Base-by-base conservation (phyloP, 2,113 vertebrate species). In the Xenus cinereus region DNA sequence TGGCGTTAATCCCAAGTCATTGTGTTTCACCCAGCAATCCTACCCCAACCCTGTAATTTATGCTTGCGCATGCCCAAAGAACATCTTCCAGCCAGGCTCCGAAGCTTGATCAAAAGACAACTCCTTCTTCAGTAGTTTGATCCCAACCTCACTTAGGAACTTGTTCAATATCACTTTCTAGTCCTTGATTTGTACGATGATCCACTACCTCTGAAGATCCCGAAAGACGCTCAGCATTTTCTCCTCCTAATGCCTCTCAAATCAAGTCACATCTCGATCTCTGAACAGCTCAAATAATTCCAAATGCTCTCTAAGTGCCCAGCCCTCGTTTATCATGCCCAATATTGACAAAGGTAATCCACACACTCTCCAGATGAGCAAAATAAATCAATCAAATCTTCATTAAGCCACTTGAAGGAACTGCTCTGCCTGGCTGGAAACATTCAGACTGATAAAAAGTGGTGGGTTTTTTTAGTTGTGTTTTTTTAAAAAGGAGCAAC, bases 301-400 rank as follows among this genome's bases (percentile, higher is more conserved):
- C 82, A 73, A 95, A n/a, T 57, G 84, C 84, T 91, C 84, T 75
- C 10, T 69, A 87, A 87, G 87, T 79, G 95, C 84, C 91, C 91
- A 87, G 62, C 39, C 91, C 57, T 95, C 95, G 80, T 90, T 86
- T 90, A 95, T 74, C 95, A 89, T 67, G 54, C 35, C 66, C 75
- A 89, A 51, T 93, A 96, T 93, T 95, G 93, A 96, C 95, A 96
- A 45, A 91, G 33, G 71, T 85, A 96, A 95, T 93, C 93, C 89
- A 95, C 87, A 78, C 45, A 23, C 84, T 81, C 73, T 95, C 56
- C 81, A 87, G 69, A 96, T 81, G 62, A 92, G 84, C 66, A 92
- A 97, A 96, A 95, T 94, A 87, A 96, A 96, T 93, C 92, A 89
- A 96, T 94, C 81, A 85, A 69, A 84, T 82, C 66, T 95, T 95